Evolutionary conservation across 1,140 invertebrate genomes (phyloP), one percentile per base, ranked within the genome.

Genomic region (Phenacoccus solenopsis): DNA sequence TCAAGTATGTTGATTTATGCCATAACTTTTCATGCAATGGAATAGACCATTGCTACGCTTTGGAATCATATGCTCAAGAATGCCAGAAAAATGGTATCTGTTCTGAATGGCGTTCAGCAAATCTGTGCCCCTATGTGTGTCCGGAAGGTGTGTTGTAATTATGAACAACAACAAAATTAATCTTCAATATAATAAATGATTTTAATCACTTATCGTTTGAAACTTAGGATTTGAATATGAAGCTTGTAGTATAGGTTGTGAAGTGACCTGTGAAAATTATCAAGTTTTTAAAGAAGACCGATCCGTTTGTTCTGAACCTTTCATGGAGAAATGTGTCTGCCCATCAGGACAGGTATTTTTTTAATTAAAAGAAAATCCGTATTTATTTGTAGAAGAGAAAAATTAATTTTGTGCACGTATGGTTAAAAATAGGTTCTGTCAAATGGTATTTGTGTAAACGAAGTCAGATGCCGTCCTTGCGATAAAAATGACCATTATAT

Each of bases 321-420:
- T 78, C 5, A 81, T 80, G 27, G 91, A 94, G 76, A 91, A 91
- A 5, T 96, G 92, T 78, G 90, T 88, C 82, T 96, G 92, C 81
- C 87, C 88, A 1, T 75, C 82, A 57, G 84, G 84, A 68, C 82
- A 86, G 76, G 85, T 90, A 30, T 67, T 38, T 35, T n/a, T n/a
- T n/a, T n/a, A n/a, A n/a, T n/a, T n/a, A n/a, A n/a, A n/a, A n/a
- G n/a, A n/a, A n/a, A n/a, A n/a, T n/a, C n/a, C n/a, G n/a, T n/a
- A 20, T 61, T n/a, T 21, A 5, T 5, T 32, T n/a, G 70, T 27
- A 25, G 21, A 22, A 5, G 30, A 67, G n/a, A n/a, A n/a, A n/a
- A n/a, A n/a, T n/a, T n/a, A n/a, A n/a, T n/a, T n/a, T n/a, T 56
- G 67, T 56, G 1, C 68, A 49, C 67, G 27, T 25, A 5, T 71